Evolutionary conservation across 2,888 invertebrate genomes (phyloP), one percentile per base, ranked within the genome.

Genomic region (Yponomeuta malinellus): DNA sequence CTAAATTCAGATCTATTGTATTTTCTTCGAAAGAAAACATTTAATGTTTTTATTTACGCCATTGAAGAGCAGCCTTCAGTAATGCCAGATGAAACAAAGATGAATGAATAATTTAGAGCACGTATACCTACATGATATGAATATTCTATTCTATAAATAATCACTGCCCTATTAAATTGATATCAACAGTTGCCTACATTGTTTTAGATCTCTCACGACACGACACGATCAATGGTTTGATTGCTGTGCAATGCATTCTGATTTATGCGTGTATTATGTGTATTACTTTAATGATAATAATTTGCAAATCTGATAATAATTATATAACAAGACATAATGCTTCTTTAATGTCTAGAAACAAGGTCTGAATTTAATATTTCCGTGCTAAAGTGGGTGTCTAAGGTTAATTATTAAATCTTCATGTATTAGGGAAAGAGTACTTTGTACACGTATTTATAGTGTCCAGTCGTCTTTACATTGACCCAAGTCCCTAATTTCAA

Each of bases 211-310:
- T 59, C 52, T 63, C 29, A 63, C 29, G n/a, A 23, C 29, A 63
- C 29, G n/a, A 23, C 63, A 65, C 33, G 31, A 29, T 65, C 33
- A 31, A 65, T 70, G 3, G 52, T 71, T 48, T 71, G 69, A 70
- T 73, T 74, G 73, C 5, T 59, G 52, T 5, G 15, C 43, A 43
- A 43, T 8, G 43, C 43, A 43, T 43, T 43, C 5, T 43, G 5
- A 43, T 8, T 43, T 8, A 43, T 8, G 1, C 43, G 2, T 23
- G 23, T 5, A 43, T 43, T 43, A 43, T 43, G 1, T 43, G 5
- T 43, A 43, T 43, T 43, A 43, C 43, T 43, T 43, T 43, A 43
- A 43, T 43, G 43, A 43, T 43, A 43, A 43, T 43, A 43, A 43
- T 43, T 59, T 59, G 52, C 52, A 15, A 59, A 59, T 59, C 15